Conservation (phyloP, 2,113 vertebrate species). For the Cebus imitator region DNA sequence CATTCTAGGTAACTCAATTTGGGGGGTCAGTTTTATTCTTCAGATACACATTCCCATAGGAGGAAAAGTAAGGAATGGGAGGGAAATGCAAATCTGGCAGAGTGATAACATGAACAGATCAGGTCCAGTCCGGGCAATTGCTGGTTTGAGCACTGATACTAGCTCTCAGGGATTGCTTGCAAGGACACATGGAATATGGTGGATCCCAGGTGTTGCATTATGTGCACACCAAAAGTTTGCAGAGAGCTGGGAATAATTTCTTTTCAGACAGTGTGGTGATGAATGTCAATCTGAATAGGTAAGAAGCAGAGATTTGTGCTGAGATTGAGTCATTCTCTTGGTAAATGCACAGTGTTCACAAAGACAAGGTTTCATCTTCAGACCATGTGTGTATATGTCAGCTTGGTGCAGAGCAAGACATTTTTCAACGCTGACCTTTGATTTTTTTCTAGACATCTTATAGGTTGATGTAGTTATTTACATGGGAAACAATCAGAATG, state of each 20-base stretch:
- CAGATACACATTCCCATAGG: accelerated
- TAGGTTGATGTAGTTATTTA: neutral
- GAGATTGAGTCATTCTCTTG: neutral
- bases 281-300: neutral
- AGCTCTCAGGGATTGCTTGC: accelerated
- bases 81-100: accelerated
- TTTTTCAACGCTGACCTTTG: neutral
- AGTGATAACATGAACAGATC: accelerated
- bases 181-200: neutral
- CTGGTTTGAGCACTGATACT: accelerated
- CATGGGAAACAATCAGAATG: neutral
- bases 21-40: neutral
- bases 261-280: neutral
- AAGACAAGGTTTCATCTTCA: neutral
- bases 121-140: accelerated
- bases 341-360: neutral
- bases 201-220: accelerated
- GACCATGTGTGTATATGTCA: neutral
- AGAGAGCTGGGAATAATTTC: neutral
- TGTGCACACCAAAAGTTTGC: too few species aligned
- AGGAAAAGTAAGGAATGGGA: neutral
- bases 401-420: neutral
- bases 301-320: neutral
- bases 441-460: neutral
- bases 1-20: neutral